phyloP scores from a whole-genome alignment of 2,888 invertebrate species.

The Meta bourneti region DNA sequence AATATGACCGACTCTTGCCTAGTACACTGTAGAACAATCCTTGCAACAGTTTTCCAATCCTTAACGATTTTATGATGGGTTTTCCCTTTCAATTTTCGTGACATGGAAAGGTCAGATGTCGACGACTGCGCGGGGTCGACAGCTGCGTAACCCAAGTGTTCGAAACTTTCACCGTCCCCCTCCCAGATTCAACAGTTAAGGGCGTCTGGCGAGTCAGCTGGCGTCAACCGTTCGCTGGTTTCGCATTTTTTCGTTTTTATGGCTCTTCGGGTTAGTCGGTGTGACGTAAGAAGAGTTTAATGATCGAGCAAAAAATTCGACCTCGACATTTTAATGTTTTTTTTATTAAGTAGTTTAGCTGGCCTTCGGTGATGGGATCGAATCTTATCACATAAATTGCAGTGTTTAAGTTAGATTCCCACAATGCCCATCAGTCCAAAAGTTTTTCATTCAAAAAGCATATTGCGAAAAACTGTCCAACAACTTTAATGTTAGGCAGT shows the following conservation, averaged over 20 bases:
- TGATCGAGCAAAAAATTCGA: constrained; percentile 48
- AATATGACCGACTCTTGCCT: neutral
- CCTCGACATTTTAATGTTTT: constrained; percentile 39
- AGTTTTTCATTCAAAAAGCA: too few species aligned
- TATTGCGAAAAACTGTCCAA: too few species aligned
- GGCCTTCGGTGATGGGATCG: constrained; percentile 3
- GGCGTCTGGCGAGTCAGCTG: constrained; percentile 10
- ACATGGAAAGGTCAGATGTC: constrained; percentile 57
- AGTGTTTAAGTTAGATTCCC: neutral
- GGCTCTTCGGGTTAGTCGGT: neutral
- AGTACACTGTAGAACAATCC: neutral
- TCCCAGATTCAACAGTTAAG: constrained; percentile 13
- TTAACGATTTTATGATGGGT: constrained; percentile 34
- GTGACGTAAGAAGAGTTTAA: constrained; percentile 42
- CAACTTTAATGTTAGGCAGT: too few species aligned
- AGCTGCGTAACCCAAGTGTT: constrained; percentile 24
- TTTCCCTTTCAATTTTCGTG: constrained; percentile 67
- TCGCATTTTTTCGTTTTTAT: neutral
- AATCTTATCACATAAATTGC: neutral
- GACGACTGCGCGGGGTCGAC: constrained; percentile 26
- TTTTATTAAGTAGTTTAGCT: neutral
- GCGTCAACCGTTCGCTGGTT: constrained; percentile 35
- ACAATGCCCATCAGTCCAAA: neutral
- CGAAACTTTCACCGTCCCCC: constrained; percentile 38
- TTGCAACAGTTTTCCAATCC: neutral